A percentile compares a stretch with the other conserved stretches of the same genome.
These are phyloP conservation scores for Trachops cirrhosus DNA, from an alignment of 2,797 vertebrate genomes.

Conservation along the genomic window DNA sequence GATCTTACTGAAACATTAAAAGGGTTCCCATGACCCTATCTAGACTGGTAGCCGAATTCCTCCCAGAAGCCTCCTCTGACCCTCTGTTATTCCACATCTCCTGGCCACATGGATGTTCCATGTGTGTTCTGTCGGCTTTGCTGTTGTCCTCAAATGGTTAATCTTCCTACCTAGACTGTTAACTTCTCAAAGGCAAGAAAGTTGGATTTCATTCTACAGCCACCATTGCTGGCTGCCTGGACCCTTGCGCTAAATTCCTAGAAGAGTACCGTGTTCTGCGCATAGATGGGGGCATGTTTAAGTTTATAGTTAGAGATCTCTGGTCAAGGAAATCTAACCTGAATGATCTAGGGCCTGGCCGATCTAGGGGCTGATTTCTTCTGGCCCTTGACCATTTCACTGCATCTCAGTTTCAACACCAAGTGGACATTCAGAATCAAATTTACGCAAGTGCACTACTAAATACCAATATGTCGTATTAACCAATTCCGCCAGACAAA, in stretches of 20 bases:
- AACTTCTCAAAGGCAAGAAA: background rate
- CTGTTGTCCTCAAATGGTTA: background rate
- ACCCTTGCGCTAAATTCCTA: background rate
- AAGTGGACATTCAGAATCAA: background rate
- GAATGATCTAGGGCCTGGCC: background rate
- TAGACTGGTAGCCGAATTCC: background rate
- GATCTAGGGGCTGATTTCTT: background rate
- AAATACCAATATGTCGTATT: background rate
- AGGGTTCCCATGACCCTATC: background rate
- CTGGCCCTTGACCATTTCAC: accelerated
- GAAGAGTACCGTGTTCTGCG: no score
- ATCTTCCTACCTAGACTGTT: background rate
- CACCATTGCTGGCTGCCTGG: background rate
- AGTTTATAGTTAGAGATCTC: background rate
- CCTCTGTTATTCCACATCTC: background rate
- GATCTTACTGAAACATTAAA: background rate
- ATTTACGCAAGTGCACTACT: background rate
- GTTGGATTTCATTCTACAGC: background rate
- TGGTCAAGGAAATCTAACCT: background rate
- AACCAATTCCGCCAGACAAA: background rate
- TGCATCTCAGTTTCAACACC: background rate
- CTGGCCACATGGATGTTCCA: no score
- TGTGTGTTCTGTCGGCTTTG: background rate
- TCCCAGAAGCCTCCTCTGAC: background rate
- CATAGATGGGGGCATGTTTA: accelerated